Percentiles rank a stretch among this genome's conserved stretches.
Conservation (phyloP, 2,888 invertebrate genomes). For the Toxonevra muliebris region DNA sequence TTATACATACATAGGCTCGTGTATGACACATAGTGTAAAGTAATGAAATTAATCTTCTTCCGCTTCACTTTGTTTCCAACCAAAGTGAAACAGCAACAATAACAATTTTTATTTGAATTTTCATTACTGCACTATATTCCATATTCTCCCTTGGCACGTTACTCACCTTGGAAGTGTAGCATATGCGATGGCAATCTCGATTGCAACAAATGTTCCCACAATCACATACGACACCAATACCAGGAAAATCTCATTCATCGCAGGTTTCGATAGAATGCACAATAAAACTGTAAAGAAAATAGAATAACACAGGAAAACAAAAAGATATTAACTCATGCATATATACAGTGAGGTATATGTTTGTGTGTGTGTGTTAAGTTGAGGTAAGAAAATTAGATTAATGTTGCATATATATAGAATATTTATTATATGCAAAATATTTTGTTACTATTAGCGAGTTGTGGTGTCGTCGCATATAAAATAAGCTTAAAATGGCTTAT, state of each 20-base stretch:
- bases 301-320: slow-evolving; percentile 18
- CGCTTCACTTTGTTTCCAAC: background rate
- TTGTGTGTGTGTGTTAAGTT: background rate
- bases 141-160: slow-evolving; percentile 2
- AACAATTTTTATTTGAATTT: background rate
- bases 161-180: slow-evolving; percentile 66
- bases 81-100: background rate
- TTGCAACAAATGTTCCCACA: slow-evolving; percentile 78
- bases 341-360: slow-evolving; percentile 3
- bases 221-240: slow-evolving; percentile 86
- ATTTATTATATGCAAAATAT: too few relatives aligned
- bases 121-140: background rate
- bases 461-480: too few relatives aligned
- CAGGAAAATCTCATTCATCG: slow-evolving; percentile 89
- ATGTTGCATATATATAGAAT: too few relatives aligned
- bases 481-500: too few relatives aligned
- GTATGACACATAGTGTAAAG: background rate
- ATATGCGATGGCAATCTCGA: slow-evolving; percentile 70
- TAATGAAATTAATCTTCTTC: too few relatives aligned
- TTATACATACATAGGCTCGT: background rate
- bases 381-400: background rate
- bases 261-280: slow-evolving; percentile 80
- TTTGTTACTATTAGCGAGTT: too few relatives aligned
- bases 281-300: slow-evolving; percentile 68
- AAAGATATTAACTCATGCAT: background rate